Percentiles rank a stretch among this genome's conserved stretches.
Evolutionary conservation across 1,140 invertebrate species (phyloP).

Genomic region (Drosophila murphyi): DNA sequence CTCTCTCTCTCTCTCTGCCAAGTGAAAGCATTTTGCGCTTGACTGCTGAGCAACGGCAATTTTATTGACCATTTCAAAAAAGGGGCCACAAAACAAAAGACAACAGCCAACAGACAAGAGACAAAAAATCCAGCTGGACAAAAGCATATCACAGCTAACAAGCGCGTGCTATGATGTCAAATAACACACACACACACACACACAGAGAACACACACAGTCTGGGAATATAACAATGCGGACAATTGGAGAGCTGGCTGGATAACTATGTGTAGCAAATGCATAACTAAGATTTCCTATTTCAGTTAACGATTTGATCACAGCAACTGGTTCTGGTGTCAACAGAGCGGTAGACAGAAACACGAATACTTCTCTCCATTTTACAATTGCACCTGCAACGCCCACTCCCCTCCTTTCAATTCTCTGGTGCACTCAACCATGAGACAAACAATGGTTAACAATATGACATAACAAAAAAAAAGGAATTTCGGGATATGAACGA

Average conservation of each 20-base stretch:
- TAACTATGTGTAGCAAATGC: constrained; percentile 56
- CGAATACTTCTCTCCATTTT: constrained; percentile 40
- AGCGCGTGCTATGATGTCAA: constrained; percentile 57
- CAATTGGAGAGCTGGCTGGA: constrained; percentile 18
- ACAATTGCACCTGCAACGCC: constrained; percentile 8
- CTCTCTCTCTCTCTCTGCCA: not conserved
- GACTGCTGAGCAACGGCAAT: constrained; percentile 51
- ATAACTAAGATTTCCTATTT: constrained; percentile 81
- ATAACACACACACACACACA: constrained; percentile 19
- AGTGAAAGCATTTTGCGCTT: constrained; percentile 52
- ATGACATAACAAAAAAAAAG: constrained; percentile 31
- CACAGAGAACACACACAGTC: constrained; percentile 2
- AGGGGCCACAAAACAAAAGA: constrained; percentile 34
- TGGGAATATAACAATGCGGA: constrained; percentile 27
- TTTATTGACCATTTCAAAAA: constrained; percentile 68
- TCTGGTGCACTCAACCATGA: constrained; percentile 34
- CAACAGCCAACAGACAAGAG: constrained; percentile 13
- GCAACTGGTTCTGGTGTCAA: constrained; percentile 58
- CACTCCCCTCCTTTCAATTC: not conserved
- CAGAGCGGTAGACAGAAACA: constrained; percentile 28
- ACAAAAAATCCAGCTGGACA: constrained; percentile 30
- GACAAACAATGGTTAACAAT: constrained; percentile 51
- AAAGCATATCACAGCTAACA: constrained; percentile 60
- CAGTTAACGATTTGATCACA: constrained; percentile 78
- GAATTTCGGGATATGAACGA: not conserved